Evolutionary conservation across 2,797 vertebrate species (phyloP), one percentile per base, ranked within the genome.

Genomic region (Nyctalus aviator): DNA sequence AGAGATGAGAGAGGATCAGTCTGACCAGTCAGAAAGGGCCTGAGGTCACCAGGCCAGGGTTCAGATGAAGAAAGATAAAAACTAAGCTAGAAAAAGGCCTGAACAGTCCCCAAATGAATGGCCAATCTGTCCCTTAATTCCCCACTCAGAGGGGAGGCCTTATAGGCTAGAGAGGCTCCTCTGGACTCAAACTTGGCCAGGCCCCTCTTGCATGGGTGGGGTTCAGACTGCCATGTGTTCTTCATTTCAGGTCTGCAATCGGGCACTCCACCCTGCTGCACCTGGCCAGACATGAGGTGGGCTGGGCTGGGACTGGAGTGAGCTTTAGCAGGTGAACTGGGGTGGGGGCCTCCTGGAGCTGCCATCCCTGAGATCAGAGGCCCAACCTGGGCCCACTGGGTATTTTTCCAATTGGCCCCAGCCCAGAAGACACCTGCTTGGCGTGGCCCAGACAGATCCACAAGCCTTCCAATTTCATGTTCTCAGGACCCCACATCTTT

Each of bases 1-100:
- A 32, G 95, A 97, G 97, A 97, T 97, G 97, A 98, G 91, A 97
- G 86, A 92, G 59, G 83, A 94, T 93, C 69, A 94, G 73, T 94
- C 83, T 92, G 93, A 92, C 71, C 83, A 92, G 68, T 68, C 94
- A 96, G 90, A 95, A 96, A 94, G 79, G 57, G 86, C 76, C 53
- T 20, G 48, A 50, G 44, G 69, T 75, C 50, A 96, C 93, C 76
- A 97, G 69, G 68, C 71, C 46, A 73, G 72, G 71, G 50, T 66
- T 95, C 25, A 15, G 41, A 79, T 68, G 48, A 84, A 91, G 88
- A 91, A 73, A 83, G 23, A 82, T 69, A 78, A 64, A 79, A 25
- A 46, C 8, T 44, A 27, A 90, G 59, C 57, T n/a, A 69, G 25
- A 75, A 41, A 83, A 94, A 94, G 37, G 68, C 27, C 59, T 41